These are phyloP conservation scores for Zaprionus capensis DNA, from an alignment of 1,140 invertebrate genomes.

Conservation along the genomic window DNA sequence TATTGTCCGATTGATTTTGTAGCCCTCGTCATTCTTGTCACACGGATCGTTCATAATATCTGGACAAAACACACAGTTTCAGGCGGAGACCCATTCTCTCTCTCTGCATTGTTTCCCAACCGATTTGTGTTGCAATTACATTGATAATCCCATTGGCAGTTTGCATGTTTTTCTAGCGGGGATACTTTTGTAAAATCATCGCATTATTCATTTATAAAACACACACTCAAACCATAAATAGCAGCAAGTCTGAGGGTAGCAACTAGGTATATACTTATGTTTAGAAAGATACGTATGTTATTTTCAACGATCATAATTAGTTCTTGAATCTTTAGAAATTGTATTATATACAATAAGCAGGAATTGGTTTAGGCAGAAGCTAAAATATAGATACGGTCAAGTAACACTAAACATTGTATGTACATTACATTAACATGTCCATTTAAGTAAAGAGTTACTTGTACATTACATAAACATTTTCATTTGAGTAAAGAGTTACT, in stretches of 20 bases:
- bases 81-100: slow-evolving; percentile 5
- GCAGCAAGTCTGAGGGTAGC: neutral
- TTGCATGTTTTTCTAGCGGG: slow-evolving; percentile 37
- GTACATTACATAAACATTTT: too few relatives aligned
- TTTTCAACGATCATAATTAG: too few relatives aligned
- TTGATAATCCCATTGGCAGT: slow-evolving; percentile 67
- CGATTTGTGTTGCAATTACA: slow-evolving; percentile 76
- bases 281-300: neutral
- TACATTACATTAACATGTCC: too few relatives aligned
- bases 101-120: slow-evolving; percentile 40
- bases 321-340: too few relatives aligned
- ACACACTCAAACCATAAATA: neutral
- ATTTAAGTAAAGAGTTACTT: too few relatives aligned
- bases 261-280: neutral
- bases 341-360: too few relatives aligned
- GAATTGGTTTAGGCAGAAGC: too few relatives aligned
- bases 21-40: slow-evolving; percentile 16
- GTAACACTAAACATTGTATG: too few relatives aligned
- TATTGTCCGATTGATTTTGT: slow-evolving; percentile 37
- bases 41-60: slow-evolving; percentile 7
- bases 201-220: slow-evolving; percentile 30
- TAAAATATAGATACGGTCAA: too few relatives aligned
- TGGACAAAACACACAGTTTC: neutral
- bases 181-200: slow-evolving; percentile 41
- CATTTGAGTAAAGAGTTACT: too few relatives aligned